A percentile compares a stretch with the other conserved stretches of the same genome.
Conservation (phyloP, 1,140 invertebrate species). For the Anthonomus grandis region DNA sequence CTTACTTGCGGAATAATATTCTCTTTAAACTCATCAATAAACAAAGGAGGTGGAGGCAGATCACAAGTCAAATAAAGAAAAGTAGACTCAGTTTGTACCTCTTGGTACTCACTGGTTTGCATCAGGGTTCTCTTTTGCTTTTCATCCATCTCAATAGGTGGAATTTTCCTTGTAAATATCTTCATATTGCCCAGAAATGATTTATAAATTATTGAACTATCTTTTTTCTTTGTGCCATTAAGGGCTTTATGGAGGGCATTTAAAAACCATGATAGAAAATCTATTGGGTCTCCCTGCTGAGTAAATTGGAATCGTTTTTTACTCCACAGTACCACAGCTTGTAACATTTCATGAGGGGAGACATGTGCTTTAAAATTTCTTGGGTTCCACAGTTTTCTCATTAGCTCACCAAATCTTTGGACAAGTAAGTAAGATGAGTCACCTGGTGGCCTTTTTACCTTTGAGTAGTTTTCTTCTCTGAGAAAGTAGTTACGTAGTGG, state of each 20-base stretch:
- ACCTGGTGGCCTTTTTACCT: conserved; percentile 87
- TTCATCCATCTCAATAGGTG: conserved; percentile 89
- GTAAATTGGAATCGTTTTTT: conserved; percentile 99
- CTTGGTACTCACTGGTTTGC: conserved; percentile 82
- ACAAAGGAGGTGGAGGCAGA: conserved; percentile 91
- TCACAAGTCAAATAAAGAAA: conserved; percentile 97
- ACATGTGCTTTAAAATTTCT: conserved; percentile 99
- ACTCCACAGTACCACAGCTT: conserved; percentile 97
- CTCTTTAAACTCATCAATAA: conserved; percentile 95
- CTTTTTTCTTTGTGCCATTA: conserved; percentile 79
- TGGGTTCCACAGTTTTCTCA: conserved; percentile 99
- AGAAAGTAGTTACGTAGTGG: conserved; percentile 95
- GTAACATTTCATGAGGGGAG: conserved; percentile 99
- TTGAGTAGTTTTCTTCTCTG: conserved; percentile 86
- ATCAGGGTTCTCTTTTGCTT: conserved; percentile 77
- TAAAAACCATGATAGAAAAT: conserved; percentile 95
- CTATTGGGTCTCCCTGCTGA: conserved; percentile 96
- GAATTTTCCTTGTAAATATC: conserved; percentile 91
- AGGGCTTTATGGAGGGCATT: conserved; percentile 90
- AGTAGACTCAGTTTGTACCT: conserved; percentile 82
- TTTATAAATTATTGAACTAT: conserved; percentile 91
- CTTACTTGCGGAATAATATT: conserved; percentile 96
- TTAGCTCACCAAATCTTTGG: conserved; percentile 94
- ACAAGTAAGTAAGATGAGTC: conserved; percentile 89
- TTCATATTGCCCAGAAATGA: conserved; percentile 95